These are phyloP conservation scores for Zygogramma bicolorata DNA, from an alignment of 2,888 invertebrate species.

Conservation along the genomic window DNA sequence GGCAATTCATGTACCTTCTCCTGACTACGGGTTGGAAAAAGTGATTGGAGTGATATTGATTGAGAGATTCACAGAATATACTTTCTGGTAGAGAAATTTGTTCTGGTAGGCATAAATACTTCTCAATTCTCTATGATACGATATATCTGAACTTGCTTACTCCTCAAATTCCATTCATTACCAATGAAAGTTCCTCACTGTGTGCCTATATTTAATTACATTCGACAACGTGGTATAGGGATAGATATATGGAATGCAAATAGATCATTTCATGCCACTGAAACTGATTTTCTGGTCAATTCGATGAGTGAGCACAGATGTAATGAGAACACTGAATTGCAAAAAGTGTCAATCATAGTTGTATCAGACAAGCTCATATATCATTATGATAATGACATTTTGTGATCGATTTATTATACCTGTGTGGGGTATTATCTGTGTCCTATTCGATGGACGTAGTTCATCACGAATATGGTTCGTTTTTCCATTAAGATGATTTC, in stretches of 20 bases:
- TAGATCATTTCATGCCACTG: neutral
- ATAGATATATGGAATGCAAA: neutral
- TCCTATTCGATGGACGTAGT: too few relatives aligned
- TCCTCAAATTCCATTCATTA: too few relatives aligned
- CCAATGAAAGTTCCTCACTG: neutral
- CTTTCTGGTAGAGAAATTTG: too few relatives aligned
- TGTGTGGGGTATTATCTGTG: slow-evolving; percentile 11
- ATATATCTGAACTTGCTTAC: too few relatives aligned
- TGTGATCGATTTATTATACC: slow-evolving; percentile 21
- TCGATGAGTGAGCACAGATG: neutral
- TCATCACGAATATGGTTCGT: too few relatives aligned
- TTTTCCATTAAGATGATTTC: too few relatives aligned
- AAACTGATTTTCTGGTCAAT: neutral
- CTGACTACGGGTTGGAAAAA: too few relatives aligned
- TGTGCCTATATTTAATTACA: neutral
- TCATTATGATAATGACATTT: slow-evolving; percentile 21
- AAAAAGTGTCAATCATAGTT: neutral
- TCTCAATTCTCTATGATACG: too few relatives aligned
- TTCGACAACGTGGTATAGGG: neutral
- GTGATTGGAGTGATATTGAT: too few relatives aligned
- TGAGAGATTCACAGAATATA: too few relatives aligned
- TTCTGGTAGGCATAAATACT: too few relatives aligned
- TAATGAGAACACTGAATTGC: neutral
- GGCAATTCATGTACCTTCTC: too few relatives aligned
- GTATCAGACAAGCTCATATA: neutral